Evolutionary conservation across 2,888 invertebrate genomes (phyloP), one percentile per base, ranked within the genome.

Genomic region (Limnephilus rhombicus): DNA sequence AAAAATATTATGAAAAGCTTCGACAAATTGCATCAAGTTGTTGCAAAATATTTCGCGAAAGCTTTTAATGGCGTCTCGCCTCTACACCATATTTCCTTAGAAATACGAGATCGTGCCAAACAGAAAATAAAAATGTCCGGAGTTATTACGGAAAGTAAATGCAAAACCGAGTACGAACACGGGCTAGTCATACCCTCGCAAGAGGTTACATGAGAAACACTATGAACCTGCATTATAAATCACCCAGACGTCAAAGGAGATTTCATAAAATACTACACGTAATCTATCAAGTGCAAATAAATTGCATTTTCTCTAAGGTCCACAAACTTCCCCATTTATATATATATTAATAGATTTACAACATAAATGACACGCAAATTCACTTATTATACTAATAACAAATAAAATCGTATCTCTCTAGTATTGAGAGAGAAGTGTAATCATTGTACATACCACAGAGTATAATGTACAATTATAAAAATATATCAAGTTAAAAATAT

Each of bases 221-320:
- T 93, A 91, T 92, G 91, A 92, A 91, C 49, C 49, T 49, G 12
- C 91, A 92, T 93, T 93, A 93, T 93, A 92, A 93, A 93, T 93
- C 93, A 93, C 91, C 89, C 92, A 29, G 88, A 41, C 92, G 93
- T 93, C 93, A 93, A 92, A 92, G 91, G 91, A 92, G 91, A 92
- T 92, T 93, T 92, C 90, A 93, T 93, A 93, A 92, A 91, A 93
- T 93, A 92, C 89, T 92, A 92, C 90, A 91, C 87, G 87, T 92
- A 91, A 91, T 91, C 91, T 91, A 91, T 92, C 91, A 91, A 82
- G 91, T 89, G 91, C 91, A 92, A 91, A 92, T 87, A 92, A 81
- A 91, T 91, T 91, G 91, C 91, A 80, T 86, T 87, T 91, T 83
- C 83, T 83, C 31, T 68, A 68, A 68, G 24, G 24, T 68, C 53